phyloP scores from a whole-genome alignment of 2,113 vertebrate genomes.

The Atherinomorus stipes region DNA sequence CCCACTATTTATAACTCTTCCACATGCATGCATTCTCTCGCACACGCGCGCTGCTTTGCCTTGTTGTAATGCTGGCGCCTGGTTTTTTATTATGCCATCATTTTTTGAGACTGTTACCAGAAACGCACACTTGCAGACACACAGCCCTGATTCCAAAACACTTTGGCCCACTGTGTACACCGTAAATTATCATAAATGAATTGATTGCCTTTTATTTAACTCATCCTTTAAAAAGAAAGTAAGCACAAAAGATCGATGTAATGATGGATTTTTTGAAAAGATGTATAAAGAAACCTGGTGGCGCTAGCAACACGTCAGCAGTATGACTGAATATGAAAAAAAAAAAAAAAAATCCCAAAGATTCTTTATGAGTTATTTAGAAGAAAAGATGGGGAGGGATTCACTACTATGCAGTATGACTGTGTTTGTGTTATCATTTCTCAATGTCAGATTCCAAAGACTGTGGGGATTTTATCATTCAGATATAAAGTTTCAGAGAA shows the following conservation, averaged over 20 bases:
- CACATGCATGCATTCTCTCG: slow-evolving; percentile 3
- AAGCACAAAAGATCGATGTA: too few relatives aligned
- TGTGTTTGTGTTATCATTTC: too few relatives aligned
- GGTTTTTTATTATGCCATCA: slow-evolving; percentile 41
- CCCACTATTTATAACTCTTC: slow-evolving; percentile 74
- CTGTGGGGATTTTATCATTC: too few relatives aligned
- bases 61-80: slow-evolving; percentile 40
- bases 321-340: too few relatives aligned
- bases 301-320: too few relatives aligned
- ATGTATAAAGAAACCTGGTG: too few relatives aligned
- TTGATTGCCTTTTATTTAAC: background rate
- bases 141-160: background rate
- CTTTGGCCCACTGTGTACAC: background rate
- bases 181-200: background rate
- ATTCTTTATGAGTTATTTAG: too few relatives aligned
- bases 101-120: slow-evolving; percentile 33
- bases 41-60: slow-evolving; percentile 7
- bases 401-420: too few relatives aligned
- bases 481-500: background rate
- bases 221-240: too few relatives aligned
- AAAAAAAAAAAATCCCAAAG: too few relatives aligned
- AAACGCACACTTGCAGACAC: slow-evolving; percentile 24
- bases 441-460: too few relatives aligned
- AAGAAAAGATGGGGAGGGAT: background rate
- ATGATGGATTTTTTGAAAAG: too few relatives aligned